Conservation (phyloP, 1,140 invertebrate species). For the Popillia japonica region DNA sequence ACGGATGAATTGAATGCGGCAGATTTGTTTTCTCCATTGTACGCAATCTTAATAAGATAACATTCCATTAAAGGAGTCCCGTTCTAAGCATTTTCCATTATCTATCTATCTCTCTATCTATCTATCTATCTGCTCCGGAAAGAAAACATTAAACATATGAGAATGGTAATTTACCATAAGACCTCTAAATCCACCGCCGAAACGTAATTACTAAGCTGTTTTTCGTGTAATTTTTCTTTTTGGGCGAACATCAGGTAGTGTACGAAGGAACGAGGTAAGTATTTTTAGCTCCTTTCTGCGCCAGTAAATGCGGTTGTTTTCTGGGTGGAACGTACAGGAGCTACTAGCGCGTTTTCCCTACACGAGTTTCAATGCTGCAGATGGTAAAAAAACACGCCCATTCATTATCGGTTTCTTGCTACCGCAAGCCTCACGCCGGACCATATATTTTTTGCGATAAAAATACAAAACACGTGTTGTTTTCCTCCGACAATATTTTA, state of each 20-base stretch:
- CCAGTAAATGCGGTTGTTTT: not conserved
- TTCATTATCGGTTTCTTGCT: constrained; percentile 30
- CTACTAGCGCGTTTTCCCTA: not conserved
- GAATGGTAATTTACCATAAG: constrained; percentile 11
- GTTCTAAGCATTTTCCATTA: no score
- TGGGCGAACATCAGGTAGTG: constrained; percentile 9
- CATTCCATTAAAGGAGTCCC: no score
- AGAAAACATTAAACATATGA: constrained; percentile 21
- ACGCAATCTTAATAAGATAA: no score
- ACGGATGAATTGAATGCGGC: no score
- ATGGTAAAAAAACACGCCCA: constrained; percentile 19
- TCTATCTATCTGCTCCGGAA: no score
- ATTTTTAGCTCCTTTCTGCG: not conserved
- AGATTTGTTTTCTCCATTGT: no score
- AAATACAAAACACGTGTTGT: constrained; percentile 29
- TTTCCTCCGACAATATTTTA: constrained; percentile 2
- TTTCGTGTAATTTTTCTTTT: constrained; percentile 27
- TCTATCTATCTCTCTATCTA: no score
- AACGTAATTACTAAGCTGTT: constrained; percentile 24
- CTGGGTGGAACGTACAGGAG: not conserved
- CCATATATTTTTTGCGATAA: constrained; percentile 27
- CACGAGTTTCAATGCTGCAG: not conserved
- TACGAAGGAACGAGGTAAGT: not conserved
- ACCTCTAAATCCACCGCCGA: constrained; percentile 4
- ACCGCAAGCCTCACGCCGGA: not conserved